Percentiles rank a stretch among this genome's conserved stretches.
These are phyloP conservation scores for Lepilemur septentrionalis DNA, from an alignment of 2,797 vertebrate species.

Conservation along the genomic window DNA sequence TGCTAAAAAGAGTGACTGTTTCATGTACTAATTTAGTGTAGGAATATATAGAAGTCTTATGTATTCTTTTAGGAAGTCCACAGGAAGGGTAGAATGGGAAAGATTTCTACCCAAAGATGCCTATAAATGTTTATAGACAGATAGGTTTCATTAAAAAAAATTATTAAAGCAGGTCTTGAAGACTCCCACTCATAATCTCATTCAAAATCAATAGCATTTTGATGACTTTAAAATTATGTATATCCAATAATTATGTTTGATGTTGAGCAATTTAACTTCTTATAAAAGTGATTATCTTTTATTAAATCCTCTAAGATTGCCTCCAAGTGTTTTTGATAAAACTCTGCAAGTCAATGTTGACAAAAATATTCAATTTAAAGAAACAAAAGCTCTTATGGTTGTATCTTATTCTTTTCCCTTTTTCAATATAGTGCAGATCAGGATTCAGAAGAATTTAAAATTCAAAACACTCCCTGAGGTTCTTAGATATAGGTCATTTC, in stretches of 20 bases:
- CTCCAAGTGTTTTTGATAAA: not conserved
- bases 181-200: not conserved
- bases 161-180: not conserved
- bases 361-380: not conserved
- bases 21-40: not conserved
- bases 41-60: not conserved
- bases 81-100: not conserved
- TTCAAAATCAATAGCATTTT: not conserved
- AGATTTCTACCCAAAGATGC: not conserved
- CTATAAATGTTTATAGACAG: not conserved
- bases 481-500: slow-evolving; percentile 66
- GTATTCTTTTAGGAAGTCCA: not conserved
- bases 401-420: not conserved
- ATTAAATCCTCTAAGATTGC: not conserved
- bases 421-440: slow-evolving; percentile 30
- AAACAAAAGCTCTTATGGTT: not conserved
- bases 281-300: not conserved
- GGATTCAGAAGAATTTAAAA: slow-evolving; percentile 56
- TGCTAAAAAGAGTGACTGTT: not conserved
- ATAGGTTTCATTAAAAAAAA: not conserved
- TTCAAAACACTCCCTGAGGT: slow-evolving; percentile 46
- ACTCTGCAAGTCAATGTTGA: not conserved
- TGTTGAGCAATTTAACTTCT: not conserved
- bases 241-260: not conserved
- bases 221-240: not conserved